Percentiles rank a stretch among this genome's conserved stretches.
These are phyloP conservation scores for Arenicola marina DNA, from an alignment of 2,888 invertebrate species.

Conservation along the genomic window DNA sequence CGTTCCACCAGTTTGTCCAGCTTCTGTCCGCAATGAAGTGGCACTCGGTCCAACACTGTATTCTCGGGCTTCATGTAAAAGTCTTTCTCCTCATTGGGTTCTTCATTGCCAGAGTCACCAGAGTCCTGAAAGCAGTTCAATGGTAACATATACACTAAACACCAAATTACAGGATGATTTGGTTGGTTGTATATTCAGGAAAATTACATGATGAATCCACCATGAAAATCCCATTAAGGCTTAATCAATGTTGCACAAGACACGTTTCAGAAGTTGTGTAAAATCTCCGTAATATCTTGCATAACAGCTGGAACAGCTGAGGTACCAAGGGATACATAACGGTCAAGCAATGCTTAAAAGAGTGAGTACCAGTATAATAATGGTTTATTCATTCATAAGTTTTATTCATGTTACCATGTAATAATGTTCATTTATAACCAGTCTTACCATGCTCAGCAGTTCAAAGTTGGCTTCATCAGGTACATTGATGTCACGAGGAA, in stretches of 20 bases:
- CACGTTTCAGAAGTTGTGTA: too few relatives aligned
- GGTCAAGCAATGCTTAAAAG: too few relatives aligned
- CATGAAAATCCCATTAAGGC: too few relatives aligned
- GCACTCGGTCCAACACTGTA: conserved; percentile 23
- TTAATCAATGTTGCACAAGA: too few relatives aligned
- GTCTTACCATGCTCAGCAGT: conserved; percentile 15
- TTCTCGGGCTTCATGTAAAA: conserved; percentile 50
- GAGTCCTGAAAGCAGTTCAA: conserved; percentile 85
- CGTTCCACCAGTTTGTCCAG: conserved; percentile 68
- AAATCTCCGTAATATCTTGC: too few relatives aligned
- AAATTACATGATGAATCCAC: too few relatives aligned
- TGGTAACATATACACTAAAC: conserved; percentile 39
- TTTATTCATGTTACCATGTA: background rate
- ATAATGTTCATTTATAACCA: background rate
- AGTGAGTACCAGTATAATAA: too few relatives aligned
- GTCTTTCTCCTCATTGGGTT: conserved; percentile 72
- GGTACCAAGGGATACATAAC: too few relatives aligned
- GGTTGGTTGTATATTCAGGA: background rate
- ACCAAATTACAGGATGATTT: background rate
- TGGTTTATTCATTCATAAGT: too few relatives aligned
- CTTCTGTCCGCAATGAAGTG: conserved; percentile 30
- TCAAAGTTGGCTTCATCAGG: conserved; percentile 44
- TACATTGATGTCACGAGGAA: conserved; percentile 72
- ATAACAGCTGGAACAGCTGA: too few relatives aligned
- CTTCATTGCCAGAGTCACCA: conserved; percentile 93